Conservation (phyloP, 2,113 vertebrate genomes). For the Clupea harengus region DNA sequence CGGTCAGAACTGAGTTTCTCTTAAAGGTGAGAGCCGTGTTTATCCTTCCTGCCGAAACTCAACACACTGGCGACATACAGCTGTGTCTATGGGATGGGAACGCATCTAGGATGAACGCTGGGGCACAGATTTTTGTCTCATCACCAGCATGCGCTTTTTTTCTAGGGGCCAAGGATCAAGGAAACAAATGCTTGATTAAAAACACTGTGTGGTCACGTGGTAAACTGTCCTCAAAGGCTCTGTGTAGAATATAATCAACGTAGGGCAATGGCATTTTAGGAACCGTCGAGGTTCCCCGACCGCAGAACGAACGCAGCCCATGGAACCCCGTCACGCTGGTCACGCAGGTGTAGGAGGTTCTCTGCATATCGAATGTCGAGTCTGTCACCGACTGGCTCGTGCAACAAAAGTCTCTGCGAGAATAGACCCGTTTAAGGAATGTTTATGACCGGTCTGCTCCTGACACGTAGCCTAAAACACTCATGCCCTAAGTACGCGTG, state of each 20-base stretch:
- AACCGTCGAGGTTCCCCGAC: neutral
- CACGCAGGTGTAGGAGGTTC: neutral
- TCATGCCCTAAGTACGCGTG: neutral
- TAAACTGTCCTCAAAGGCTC: no score
- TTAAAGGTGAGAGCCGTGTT: slow-evolving; percentile 54
- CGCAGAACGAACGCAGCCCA: neutral
- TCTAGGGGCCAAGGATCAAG: no score
- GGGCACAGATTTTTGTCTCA: no score
- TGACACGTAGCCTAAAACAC: neutral
- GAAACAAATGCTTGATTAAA: no score
- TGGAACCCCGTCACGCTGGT: neutral
- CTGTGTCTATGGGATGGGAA: neutral
- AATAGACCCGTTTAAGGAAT: neutral
- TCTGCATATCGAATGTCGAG: neutral
- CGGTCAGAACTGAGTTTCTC: slow-evolving; percentile 40
- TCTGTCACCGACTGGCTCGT: neutral
- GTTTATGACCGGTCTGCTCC: neutral
- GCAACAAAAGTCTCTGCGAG: neutral
- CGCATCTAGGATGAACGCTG: no score
- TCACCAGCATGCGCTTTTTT: no score
- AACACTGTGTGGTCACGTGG: no score
- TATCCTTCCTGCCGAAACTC: neutral
- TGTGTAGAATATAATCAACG: no score
- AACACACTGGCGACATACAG: neutral
- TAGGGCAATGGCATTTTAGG: neutral